Conservation (phyloP, 2,888 invertebrate genomes). For the Drosophila paracracens region DNA sequence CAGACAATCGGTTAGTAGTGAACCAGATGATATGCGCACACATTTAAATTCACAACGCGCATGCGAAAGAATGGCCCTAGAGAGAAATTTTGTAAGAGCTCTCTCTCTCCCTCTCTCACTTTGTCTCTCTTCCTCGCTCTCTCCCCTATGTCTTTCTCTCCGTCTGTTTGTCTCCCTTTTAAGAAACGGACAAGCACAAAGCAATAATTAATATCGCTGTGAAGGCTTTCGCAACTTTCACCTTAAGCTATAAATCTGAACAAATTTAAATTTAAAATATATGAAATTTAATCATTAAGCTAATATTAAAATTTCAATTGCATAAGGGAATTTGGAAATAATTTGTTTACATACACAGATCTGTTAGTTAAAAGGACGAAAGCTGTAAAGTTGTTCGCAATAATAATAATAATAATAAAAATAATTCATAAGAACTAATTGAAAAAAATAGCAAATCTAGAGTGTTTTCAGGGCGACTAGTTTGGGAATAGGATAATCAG, state of each 20-base stretch:
- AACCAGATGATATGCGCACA: constrained; percentile 29
- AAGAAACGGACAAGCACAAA: not conserved
- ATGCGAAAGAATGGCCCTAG: constrained; percentile 42
- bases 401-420: not conserved
- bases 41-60: constrained; percentile 66
- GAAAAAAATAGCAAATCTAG: not conserved
- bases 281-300: not conserved
- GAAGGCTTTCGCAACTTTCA: not conserved
- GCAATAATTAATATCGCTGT: not conserved
- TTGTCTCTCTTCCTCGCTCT: not conserved
- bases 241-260: not conserved
- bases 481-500: not conserved
- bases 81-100: constrained; percentile 10
- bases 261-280: not conserved
- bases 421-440: not conserved
- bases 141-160: not conserved
- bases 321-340: not conserved
- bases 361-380: not conserved
- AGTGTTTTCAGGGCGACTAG: constrained; percentile 2
- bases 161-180: not conserved
- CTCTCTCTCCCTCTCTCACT: not conserved
- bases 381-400: not conserved
- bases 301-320: not conserved
- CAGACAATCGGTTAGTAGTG: constrained; percentile 3
- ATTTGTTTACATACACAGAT: not conserved